Evolutionary conservation across 2,113 vertebrate species (phyloP), one percentile per base, ranked within the genome.

Genomic region (Hydrolagus affinis): DNA sequence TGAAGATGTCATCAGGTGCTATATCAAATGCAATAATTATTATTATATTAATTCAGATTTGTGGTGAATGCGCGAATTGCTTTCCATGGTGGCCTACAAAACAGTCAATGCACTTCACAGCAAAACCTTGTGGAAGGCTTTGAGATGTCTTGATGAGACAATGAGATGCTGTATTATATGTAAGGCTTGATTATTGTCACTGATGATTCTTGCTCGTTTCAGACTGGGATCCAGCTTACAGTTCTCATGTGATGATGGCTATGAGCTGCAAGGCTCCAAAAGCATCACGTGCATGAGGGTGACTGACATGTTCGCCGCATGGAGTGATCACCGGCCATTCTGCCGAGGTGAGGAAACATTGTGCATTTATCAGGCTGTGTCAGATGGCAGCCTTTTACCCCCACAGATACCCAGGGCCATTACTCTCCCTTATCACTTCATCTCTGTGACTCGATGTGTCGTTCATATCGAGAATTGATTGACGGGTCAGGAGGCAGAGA

Each of bases 221-320:
- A 99, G 98, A 89, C 95, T 98, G 87, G 97, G 96, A 77, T 96
- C 97, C 91, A 98, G 97, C 0, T 94, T 99, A 91, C 97, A 99
- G 90, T 99, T 98, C 91, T 94, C 96, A 91, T 99, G 98, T 86
- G 96, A 96, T 0, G 98, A 99, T 88, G 97, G 98, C 87, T 99
- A 98, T 11, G 97, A 99, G 87, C 93, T 99, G 83, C 97, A 99
- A 89, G 98, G 98, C 64, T 99, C 97, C 86, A 98, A 97, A 90
- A 95, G 97, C 92, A 98, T 99, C 94, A 98, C 94, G 90, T 99
- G 98, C 85, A 95, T 98, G 92, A 92, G 96, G 85, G 96, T 99
- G 89, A 98, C 96, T 1, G 97, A 98, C 93, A 95, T 97, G 89
- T 97, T 98, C 17, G 96, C 97, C 0, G 98, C 97, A 14, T 99